Conservation (phyloP, 1,140 invertebrate genomes). For the Ridgeia piscesae region DNA sequence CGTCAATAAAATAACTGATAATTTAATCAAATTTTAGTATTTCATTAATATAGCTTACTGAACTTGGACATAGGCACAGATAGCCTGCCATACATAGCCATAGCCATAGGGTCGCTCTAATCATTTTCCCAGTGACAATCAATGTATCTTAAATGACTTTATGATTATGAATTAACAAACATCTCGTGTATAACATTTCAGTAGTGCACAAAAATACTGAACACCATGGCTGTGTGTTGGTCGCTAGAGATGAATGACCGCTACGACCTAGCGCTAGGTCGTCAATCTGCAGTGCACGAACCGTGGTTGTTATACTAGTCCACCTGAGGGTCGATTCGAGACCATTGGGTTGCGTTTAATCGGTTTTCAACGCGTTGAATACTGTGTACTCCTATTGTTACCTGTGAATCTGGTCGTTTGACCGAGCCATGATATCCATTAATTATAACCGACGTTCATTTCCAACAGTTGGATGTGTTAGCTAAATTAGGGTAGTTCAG, state of each 20-base stretch:
- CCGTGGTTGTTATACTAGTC: background rate
- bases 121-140: no score
- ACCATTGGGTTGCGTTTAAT: no score
- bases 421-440: background rate
- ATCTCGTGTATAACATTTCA: background rate
- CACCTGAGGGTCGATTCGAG: background rate
- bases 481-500: background rate
- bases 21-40: no score
- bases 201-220: background rate
- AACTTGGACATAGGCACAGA: no score
- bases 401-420: background rate
- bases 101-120: no score
- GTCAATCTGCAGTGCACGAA: background rate
- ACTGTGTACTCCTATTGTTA: background rate
- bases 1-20: no score
- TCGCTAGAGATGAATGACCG: background rate
- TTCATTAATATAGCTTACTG: no score
- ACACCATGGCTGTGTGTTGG: background rate
- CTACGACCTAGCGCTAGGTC: background rate
- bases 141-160: no score
- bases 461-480: background rate
- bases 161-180: no score
- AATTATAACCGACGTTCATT: background rate
- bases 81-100: no score
- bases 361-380: background rate